Evolutionary conservation across 2,888 invertebrate species (phyloP).

Genomic region (Temnothorax unifasciatus): DNA sequence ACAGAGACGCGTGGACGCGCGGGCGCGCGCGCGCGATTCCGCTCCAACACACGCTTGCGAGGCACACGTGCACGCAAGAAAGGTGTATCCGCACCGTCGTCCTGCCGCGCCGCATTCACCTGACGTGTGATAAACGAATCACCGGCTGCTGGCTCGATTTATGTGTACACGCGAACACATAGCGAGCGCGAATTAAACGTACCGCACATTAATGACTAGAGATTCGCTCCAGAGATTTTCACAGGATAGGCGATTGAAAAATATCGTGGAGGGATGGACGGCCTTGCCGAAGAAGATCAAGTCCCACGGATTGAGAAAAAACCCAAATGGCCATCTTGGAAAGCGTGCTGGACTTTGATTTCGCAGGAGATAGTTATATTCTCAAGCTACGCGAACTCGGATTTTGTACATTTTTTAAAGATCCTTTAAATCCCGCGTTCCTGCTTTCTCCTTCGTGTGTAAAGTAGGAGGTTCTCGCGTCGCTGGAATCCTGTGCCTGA

Average conservation of each 20-base stretch:
- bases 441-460: not conserved
- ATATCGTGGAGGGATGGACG: not conserved
- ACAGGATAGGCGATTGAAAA: not conserved
- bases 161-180: not conserved
- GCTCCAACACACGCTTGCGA: not conserved
- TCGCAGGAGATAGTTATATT: not conserved
- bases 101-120: not conserved
- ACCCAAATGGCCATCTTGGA: too few species aligned
- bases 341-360: not conserved
- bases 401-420: not conserved
- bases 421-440: not conserved
- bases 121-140: not conserved
- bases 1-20: slow-evolving; percentile 55
- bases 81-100: slow-evolving; percentile 24
- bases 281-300: not conserved
- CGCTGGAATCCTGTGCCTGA: not conserved
- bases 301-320: not conserved
- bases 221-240: not conserved
- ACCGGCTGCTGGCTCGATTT: not conserved
- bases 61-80: slow-evolving; percentile 5
- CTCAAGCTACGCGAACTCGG: not conserved
- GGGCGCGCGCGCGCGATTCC: slow-evolving; percentile 13
- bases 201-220: not conserved
- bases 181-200: too few species aligned
- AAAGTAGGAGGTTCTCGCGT: not conserved